Base-by-base conservation (phyloP, 2,888 invertebrate genomes). In the Macropis europaea region DNA sequence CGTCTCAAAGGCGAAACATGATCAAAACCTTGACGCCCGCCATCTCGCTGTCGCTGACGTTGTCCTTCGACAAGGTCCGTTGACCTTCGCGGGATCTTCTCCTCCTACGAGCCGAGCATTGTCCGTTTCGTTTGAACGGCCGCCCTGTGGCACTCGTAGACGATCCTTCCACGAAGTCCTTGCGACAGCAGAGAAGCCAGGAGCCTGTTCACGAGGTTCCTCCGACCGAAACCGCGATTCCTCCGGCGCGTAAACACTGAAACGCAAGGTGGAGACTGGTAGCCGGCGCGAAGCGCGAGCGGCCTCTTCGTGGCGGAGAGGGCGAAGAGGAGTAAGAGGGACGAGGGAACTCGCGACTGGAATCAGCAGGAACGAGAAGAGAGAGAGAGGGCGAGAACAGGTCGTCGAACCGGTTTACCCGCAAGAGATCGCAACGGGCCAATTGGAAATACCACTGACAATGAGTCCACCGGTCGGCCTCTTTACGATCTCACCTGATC, bases 371-470 rank as follows among this genome's bases (percentile, higher is more conserved):
- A 26, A n/a, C n/a, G 26, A 15, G 19, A n/a, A 50, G 19, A 43
- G 28, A 53, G 24, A 61, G 43, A 48, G 42, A 50, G 38, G 45
- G 32, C 48, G 60, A 60, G 67, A 61, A 69, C 79, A 73, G 81
- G 81, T 81, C 81, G 79, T 73, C 77, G 81, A 81, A 81, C 81
- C 81, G 81, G 81, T 81, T 81, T 72, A 69, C 70, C 50, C 73
- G 62, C 66, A 43, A 54, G 72, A 71, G 76, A 81, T 81, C 71
- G 75, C 77, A 52, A 69, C 75, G 60, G 62, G 74, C 77, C 81
- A 81, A 81, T 81, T 81, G 79, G 81, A 81, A 81, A 79, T 81
- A 81, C 80, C 80, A 80, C 78, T 70, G 76, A 80, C 80, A 80
- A 80, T 76, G 76, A 78, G 80, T 67, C 60, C 69, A 48, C 76